Evolutionary conservation across 1,140 invertebrate species (phyloP).

Genomic region (Hyphantria cunea): DNA sequence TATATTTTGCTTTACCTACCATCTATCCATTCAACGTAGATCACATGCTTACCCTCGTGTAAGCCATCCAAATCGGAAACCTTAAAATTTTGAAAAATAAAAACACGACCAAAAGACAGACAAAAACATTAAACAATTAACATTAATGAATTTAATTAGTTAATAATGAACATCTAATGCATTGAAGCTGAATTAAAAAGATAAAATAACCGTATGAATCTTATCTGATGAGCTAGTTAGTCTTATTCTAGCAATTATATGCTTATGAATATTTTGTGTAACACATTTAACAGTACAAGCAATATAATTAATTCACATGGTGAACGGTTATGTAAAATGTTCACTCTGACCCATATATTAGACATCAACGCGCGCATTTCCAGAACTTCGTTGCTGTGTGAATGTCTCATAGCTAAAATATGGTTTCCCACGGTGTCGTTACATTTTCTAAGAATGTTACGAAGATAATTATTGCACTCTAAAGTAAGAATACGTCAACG

Average conservation of each 20-base stretch:
- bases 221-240: slow-evolving; percentile 7
- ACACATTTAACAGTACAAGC: background rate
- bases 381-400: background rate
- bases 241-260: slow-evolving; percentile 8
- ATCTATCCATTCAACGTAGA: too few relatives aligned
- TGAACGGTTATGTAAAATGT: slow-evolving; percentile 4
- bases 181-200: background rate
- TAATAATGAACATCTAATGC: too few relatives aligned
- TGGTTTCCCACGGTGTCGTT: background rate
- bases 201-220: slow-evolving; percentile 2
- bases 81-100: too few relatives aligned
- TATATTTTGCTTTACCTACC: too few relatives aligned
- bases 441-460: background rate
- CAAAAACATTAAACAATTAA: too few relatives aligned
- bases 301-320: slow-evolving; percentile 1
- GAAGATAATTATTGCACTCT: background rate
- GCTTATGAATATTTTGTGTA: slow-evolving; percentile 3
- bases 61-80: too few relatives aligned
- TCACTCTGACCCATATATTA: slow-evolving; percentile 54
- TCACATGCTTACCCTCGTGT: too few relatives aligned
- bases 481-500: background rate
- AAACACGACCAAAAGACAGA: too few relatives aligned
- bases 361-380: slow-evolving; percentile 65
- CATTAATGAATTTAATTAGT: too few relatives aligned
- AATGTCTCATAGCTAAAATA: background rate